Conservation (phyloP, 2,888 invertebrate species). For the Drosophila histrio region DNA sequence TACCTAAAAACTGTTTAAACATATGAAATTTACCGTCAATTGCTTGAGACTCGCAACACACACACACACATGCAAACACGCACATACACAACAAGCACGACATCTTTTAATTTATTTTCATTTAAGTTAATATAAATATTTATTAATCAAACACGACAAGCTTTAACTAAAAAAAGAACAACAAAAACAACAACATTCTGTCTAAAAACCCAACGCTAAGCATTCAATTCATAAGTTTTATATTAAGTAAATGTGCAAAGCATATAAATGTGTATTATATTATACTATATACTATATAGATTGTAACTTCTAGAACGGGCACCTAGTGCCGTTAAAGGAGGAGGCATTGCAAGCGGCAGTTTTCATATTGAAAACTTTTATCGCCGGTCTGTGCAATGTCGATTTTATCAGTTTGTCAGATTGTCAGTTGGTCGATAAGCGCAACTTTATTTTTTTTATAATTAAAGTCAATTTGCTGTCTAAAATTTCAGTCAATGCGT, state of each 20-base stretch:
- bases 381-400: constrained; percentile 53
- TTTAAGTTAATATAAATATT: constrained; percentile 50
- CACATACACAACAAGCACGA: constrained; percentile 21
- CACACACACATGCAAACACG: constrained; percentile 8
- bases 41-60: constrained; percentile 40
- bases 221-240: constrained; percentile 68
- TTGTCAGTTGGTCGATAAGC: constrained; percentile 41
- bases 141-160: constrained; percentile 64
- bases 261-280: constrained; percentile 44
- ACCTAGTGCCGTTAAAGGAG: constrained; percentile 51
- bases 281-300: constrained; percentile 31
- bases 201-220: constrained; percentile 63
- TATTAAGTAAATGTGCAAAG: constrained; percentile 72
- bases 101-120: constrained; percentile 46
- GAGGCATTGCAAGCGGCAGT: constrained; percentile 55
- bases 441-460: constrained; percentile 12
- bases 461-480: constrained; percentile 72
- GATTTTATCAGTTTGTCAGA: constrained; percentile 7
- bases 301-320: constrained; percentile 32
- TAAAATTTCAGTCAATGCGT: constrained; percentile 72
- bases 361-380: constrained; percentile 73
- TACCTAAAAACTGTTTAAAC: constrained; percentile 65
- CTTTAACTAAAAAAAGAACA: constrained; percentile 56
- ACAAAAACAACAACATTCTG: constrained; percentile 58
- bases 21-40: constrained; percentile 55